Base-by-base conservation (phyloP, 64 coral and sea anemone genomes). In the Stichodactyla mertensii region DNA sequence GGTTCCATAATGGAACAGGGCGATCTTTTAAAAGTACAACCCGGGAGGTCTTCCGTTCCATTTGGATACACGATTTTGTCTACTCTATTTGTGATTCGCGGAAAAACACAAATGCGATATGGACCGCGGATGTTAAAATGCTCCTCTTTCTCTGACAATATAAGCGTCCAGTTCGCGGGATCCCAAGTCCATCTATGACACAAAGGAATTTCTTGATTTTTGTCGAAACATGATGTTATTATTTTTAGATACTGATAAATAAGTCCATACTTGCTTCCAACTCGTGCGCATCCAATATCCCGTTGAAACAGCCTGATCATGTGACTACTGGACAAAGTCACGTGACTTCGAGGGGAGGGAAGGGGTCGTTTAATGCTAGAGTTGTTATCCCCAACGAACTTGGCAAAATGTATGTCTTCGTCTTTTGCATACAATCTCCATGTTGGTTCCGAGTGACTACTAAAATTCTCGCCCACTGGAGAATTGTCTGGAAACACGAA, bases 121-220 rank as follows among this genome's bases (percentile, higher is more conserved):
- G 28, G 20, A 52, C 74, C 51, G 45, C 26, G 55, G 10, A 83
- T n/a, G 12, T 52, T 52, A 66, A 36, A 54, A 60, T 22, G 26
- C 16, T 82, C 20, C 5, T 52, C 19, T 55, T 82, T 28, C 9
- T 89, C n/a, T 4, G 78, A 83, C 7, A 82, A 83, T 4, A 66
- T 71, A 4, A 89, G 22, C 0, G 87, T 89, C 31, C 79, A 80
- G 22, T 89, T 89, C 28, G 87, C 87, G 10, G 80, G 77, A 61
- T 89, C 87, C 87, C 87, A 89, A 45, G 11, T 82, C 87, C 87
- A 89, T 51, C 52, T 83, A 55, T 64, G 19, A 20, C 87, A 89
- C 16, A 51, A 59, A 5, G 36, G 36, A 45, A 14, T 10, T 12
- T 16, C 51, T 8, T 5, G 27, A 7, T 22, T 89, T 61, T 89